Evolutionary conservation across 2,113 vertebrate genomes (phyloP), one percentile per base, ranked within the genome.

Genomic region (Siniperca knerii): DNA sequence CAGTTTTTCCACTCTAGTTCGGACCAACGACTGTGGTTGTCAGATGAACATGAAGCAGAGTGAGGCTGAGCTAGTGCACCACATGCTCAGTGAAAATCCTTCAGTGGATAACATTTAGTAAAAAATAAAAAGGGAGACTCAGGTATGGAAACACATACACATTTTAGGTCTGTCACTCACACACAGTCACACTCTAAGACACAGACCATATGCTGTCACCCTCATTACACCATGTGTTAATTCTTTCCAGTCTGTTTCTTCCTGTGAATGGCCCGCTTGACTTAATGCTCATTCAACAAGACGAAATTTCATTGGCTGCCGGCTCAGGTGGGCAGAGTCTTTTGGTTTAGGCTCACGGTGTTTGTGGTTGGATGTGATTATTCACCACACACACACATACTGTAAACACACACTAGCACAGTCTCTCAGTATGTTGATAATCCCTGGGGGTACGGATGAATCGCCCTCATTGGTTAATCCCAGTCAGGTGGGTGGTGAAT

Each of bases 391-490:
- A 48, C 66, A 48, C 83, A 64, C 72, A 72, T 61, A 76, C 40
- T 58, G 40, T 78, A 65, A 66, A 66, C 68, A 77, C 42, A 79
- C 2, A 52, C 35, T 6, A 2, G 8, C 23, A 20, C 58, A 71
- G 40, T 52, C 46, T 48, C 6, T 35, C 65, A 77, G 57, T 79
- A 8, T 67, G 78, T 62, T 29, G 60, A 12, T 92, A 89, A 92
- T 92, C 89, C 84, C 66, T 50, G 48, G 21, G 18, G 21, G 61
- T 72, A 15, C 10, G 4, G 68, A 54, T 68, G 66, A 21, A n/a
- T 54, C 60, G 2, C 20, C 20, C 54, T 75, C 44, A 89, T 91
- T 90, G 89, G 86, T 89, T 87, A 79, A 89, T 89, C 86, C 82
- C 35, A 4, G 77, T 79, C 79, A 84, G 21, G 69, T 83, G 79